These are phyloP conservation scores for Bellardia bayeri DNA, from an alignment of 2,888 invertebrate genomes.

Conservation along the genomic window DNA sequence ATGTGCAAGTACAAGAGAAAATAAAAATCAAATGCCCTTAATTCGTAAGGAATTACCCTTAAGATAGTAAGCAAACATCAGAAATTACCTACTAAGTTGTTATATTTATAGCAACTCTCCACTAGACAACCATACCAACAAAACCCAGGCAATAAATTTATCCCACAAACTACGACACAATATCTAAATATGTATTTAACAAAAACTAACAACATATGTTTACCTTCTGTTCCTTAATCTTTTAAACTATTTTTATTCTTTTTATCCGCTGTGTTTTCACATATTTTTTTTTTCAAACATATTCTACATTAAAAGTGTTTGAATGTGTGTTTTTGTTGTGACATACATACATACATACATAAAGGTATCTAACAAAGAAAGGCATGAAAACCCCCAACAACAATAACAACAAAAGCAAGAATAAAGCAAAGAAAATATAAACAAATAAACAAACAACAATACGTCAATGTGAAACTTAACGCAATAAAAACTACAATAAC, in stretches of 20 bases:
- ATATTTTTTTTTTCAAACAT: too few species aligned
- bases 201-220: conserved; percentile 60
- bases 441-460: conserved; percentile 32
- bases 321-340: conserved; percentile 34
- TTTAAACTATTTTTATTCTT: conserved; percentile 21
- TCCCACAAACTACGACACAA: conserved; percentile 9
- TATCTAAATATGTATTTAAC: background rate
- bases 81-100: background rate
- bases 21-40: conserved; percentile 3
- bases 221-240: conserved; percentile 62
- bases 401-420: conserved; percentile 25
- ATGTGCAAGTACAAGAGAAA: background rate
- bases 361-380: conserved; percentile 27
- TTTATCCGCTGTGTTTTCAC: background rate
- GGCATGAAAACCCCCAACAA: conserved; percentile 10
- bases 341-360: conserved; percentile 61
- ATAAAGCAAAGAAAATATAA: conserved; percentile 17
- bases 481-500: background rate
- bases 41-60: conserved; percentile 24
- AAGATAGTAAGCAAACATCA: conserved; percentile 8
- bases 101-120: too few species aligned
- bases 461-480: conserved; percentile 50
- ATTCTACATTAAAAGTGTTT: background rate
- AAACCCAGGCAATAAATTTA: conserved; percentile 7
- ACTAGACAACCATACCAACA: background rate